Conservation (phyloP, 1,140 invertebrate genomes). For the Cephus cinctus region DNA sequence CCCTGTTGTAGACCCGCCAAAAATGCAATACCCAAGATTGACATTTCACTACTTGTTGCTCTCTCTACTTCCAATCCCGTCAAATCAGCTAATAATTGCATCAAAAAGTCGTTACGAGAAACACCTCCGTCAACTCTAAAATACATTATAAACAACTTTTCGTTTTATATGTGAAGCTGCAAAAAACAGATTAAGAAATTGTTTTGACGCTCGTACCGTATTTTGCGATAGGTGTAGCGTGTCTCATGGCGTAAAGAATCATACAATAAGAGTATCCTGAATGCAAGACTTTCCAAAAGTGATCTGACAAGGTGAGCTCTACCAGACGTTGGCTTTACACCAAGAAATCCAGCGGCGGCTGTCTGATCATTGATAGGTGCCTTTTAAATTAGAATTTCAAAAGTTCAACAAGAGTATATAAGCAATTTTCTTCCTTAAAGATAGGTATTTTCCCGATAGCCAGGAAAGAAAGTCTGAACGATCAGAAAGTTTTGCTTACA, state of each 20-base stretch:
- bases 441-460: too few relatives aligned
- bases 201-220: slow-evolving; percentile 58
- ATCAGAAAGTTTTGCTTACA: too few relatives aligned
- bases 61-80: slow-evolving; percentile 74
- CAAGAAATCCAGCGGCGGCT: slow-evolving; percentile 82
- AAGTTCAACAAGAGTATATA: too few relatives aligned
- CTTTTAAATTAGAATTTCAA: slow-evolving; percentile 52
- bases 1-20: slow-evolving; percentile 78
- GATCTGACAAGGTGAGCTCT: slow-evolving; percentile 79
- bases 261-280: slow-evolving; percentile 77
- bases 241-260: slow-evolving; percentile 69
- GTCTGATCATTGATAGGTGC: slow-evolving; percentile 84
- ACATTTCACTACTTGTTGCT: slow-evolving; percentile 67
- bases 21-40: slow-evolving; percentile 77
- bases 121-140: slow-evolving; percentile 91
- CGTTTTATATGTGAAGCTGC: slow-evolving; percentile 4
- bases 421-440: too few relatives aligned
- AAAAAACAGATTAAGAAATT: slow-evolving; percentile 11
- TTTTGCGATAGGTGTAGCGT: slow-evolving; percentile 57
- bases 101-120: slow-evolving; percentile 85
- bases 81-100: slow-evolving; percentile 83
- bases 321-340: slow-evolving; percentile 76
- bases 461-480: too few relatives aligned
- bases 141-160: slow-evolving; percentile 15
- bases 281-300: slow-evolving; percentile 85